Conservation (phyloP, 2,113 vertebrate genomes). For the Leucoraja erinaceus region DNA sequence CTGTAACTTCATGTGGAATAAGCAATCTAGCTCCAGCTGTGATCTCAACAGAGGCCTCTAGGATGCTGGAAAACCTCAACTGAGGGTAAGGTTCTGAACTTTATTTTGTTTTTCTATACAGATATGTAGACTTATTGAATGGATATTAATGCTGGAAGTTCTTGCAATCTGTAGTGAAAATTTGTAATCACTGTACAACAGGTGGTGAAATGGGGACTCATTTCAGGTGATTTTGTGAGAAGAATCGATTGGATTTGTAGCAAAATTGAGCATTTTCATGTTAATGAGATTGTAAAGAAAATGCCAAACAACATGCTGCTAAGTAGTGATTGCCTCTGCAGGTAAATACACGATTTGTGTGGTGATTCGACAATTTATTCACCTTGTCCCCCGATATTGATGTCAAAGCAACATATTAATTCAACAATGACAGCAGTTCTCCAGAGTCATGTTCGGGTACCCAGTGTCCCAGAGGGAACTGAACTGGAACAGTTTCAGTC, state of each 20-base stretch:
- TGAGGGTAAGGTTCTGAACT: no score
- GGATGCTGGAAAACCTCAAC: no score
- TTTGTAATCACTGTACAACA: neutral
- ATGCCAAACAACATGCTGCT: neutral
- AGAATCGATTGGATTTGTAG: neutral
- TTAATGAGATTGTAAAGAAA: neutral
- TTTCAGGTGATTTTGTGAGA: neutral
- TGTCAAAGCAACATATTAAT: neutral
- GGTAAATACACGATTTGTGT: neutral
- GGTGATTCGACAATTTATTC: neutral
- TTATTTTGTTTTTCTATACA: neutral
- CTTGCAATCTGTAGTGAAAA: neutral
- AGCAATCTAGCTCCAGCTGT: no score
- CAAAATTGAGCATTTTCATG: constrained; percentile 3
- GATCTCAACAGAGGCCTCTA: no score
- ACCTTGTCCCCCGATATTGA: neutral
- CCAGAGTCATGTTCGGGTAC: neutral
- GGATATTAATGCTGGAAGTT: neutral
- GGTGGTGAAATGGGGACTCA: neutral
- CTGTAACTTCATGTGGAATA: no score
- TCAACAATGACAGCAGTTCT: neutral
- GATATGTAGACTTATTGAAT: neutral
- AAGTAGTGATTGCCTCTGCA: neutral
- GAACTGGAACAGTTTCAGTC: neutral
- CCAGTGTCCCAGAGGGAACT: neutral